A percentile compares a stretch with the other conserved stretches of the same genome.
These are phyloP conservation scores for Schizotus pectinicornis DNA, from an alignment of 2,888 invertebrate genomes.

Conservation along the genomic window DNA sequence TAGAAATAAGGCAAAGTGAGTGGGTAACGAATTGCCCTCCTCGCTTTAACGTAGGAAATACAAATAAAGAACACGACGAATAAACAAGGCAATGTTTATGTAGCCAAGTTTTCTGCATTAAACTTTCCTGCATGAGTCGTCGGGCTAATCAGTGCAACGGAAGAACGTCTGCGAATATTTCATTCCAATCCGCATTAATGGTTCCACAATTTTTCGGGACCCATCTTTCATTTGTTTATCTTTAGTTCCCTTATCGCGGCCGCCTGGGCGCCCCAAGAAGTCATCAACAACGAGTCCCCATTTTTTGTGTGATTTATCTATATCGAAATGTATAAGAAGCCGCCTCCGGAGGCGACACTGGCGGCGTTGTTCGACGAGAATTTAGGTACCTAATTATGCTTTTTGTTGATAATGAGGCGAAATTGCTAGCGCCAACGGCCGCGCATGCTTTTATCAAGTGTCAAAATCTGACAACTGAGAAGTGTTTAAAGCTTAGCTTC, in stretches of 20 bases:
- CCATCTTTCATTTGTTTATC: constrained; percentile 56
- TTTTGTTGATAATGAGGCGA: too few species aligned
- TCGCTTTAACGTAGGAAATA: constrained; percentile 35
- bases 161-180: constrained; percentile 42
- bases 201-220: constrained; percentile 43
- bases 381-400: too few species aligned
- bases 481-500: constrained; percentile 23
- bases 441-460: constrained; percentile 19
- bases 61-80: constrained; percentile 43
- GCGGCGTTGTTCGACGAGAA: too few species aligned
- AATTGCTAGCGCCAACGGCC: background rate
- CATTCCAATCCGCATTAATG: constrained; percentile 45
- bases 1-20: constrained; percentile 25
- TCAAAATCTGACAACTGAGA: constrained; percentile 21
- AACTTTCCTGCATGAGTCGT: constrained; percentile 39
- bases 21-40: constrained; percentile 26
- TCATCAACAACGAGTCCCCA: constrained; percentile 18
- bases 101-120: constrained; percentile 40
- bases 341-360: background rate
- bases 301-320: constrained; percentile 16
- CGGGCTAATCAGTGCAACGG: constrained; percentile 41
- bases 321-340: constrained; percentile 3
- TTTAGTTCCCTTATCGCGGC: constrained; percentile 42
- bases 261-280: constrained; percentile 29
- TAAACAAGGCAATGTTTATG: constrained; percentile 38